phyloP scores from a whole-genome alignment of 2,797 vertebrate genomes.

The Chiloscyllium punctatum region DNA sequence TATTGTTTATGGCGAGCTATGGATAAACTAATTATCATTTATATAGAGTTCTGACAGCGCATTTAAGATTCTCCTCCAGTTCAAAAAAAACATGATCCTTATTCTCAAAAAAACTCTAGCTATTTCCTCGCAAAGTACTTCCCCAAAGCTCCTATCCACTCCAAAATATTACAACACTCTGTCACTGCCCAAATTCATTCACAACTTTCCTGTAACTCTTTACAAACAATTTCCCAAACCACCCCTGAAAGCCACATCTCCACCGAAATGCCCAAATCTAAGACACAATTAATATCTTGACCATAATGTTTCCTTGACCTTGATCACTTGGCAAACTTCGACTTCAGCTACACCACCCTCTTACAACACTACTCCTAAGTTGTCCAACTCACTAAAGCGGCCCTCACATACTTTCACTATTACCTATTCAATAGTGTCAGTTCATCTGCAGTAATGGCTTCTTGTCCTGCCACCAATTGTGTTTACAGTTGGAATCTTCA shows the following conservation, averaged over 20 bases:
- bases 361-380: not conserved
- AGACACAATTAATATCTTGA: not conserved
- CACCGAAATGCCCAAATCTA: not conserved
- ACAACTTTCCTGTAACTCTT: too few relatives aligned
- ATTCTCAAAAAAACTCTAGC: not conserved
- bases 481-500: not conserved
- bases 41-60: too few relatives aligned
- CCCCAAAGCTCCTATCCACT: not conserved
- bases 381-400: not conserved
- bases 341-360: not conserved
- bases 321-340: not conserved
- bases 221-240: not conserved
- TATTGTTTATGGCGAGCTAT: too few relatives aligned
- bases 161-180: not conserved
- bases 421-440: not conserved
- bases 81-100: not conserved
- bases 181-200: not conserved
- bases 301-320: too few relatives aligned
- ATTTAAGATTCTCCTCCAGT: not conserved
- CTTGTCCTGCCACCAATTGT: not conserved
- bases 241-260: too few relatives aligned
- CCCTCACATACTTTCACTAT: not conserved
- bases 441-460: not conserved
- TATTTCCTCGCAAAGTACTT: not conserved
- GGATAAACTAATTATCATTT: too few relatives aligned